Evolutionary conservation across 1,140 invertebrate species (phyloP).

Genomic region (Euura lappo): DNA sequence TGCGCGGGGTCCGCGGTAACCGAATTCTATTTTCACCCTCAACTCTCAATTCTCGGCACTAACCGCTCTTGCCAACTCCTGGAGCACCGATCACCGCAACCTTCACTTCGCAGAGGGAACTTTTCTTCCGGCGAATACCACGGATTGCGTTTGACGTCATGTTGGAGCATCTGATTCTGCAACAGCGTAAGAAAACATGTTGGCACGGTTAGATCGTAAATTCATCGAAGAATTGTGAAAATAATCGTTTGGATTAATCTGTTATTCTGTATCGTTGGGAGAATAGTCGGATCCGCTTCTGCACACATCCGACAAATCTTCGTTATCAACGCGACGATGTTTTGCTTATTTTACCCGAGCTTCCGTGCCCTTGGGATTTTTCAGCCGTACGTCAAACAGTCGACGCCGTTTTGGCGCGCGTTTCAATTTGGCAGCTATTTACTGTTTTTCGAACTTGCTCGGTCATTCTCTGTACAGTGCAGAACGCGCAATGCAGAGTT

Average conservation of each 20-base stretch:
- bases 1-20: neutral
- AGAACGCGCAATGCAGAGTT: too few relatives aligned
- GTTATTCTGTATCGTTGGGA: too few relatives aligned
- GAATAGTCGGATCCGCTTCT: neutral
- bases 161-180: constrained; percentile 37
- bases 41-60: constrained; percentile 42
- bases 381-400: too few relatives aligned
- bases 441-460: too few relatives aligned
- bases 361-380: neutral
- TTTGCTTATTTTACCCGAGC: neutral
- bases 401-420: too few relatives aligned
- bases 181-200: constrained; percentile 2
- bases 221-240: too few relatives aligned
- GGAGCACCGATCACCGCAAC: constrained; percentile 85
- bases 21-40: neutral
- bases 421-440: too few relatives aligned
- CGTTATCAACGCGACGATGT: neutral
- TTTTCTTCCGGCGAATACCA: constrained; percentile 86
- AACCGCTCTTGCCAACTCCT: constrained; percentile 89
- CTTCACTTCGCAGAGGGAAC: constrained; percentile 86
- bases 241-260: too few relatives aligned
- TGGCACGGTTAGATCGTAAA: neutral
- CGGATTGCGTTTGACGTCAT: constrained; percentile 68
- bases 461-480: too few relatives aligned
- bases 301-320: neutral